phyloP scores from a whole-genome alignment of 2,888 invertebrate species.

The Rhingia rostrata region DNA sequence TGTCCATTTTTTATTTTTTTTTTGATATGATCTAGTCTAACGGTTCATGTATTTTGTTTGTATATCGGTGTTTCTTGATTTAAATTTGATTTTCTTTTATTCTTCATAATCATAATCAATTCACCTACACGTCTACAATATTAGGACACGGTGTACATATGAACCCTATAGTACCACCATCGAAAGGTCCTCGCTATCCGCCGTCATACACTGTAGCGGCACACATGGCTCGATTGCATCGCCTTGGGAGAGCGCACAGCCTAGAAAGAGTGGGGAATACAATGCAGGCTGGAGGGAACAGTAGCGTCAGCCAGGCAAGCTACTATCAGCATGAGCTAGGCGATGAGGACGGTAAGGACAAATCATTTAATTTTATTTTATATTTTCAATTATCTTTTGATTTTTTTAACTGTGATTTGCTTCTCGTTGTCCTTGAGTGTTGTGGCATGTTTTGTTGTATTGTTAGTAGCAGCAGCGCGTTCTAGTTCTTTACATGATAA shows the following conservation, averaged over 20 bases:
- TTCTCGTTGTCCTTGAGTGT: not conserved
- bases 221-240: conserved; percentile 92
- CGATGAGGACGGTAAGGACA: conserved; percentile 66
- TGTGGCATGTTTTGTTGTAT: no score
- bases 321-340: conserved; percentile 65
- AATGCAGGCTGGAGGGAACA: conserved; percentile 31
- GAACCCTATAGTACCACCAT: conserved; percentile 44
- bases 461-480: no score
- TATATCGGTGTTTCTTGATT: conserved; percentile 1
- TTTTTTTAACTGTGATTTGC: conserved; percentile 6
- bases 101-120: conserved; percentile 27
- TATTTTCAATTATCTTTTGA: not conserved
- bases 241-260: conserved; percentile 92
- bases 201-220: conserved; percentile 93
- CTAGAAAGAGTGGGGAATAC: conserved; percentile 89
- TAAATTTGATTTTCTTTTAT: conserved; percentile 50
- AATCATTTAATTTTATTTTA: conserved; percentile 1
- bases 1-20: no score
- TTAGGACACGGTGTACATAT: conserved; percentile 56
- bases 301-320: conserved; percentile 28
- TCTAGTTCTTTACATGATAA: no score
- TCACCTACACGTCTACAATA: conserved; percentile 13
- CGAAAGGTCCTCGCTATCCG: conserved; percentile 84
- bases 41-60: conserved; percentile 10
- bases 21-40: no score